Base-by-base conservation (phyloP, 2,888 invertebrate species). In the Campoplex capitator region DNA sequence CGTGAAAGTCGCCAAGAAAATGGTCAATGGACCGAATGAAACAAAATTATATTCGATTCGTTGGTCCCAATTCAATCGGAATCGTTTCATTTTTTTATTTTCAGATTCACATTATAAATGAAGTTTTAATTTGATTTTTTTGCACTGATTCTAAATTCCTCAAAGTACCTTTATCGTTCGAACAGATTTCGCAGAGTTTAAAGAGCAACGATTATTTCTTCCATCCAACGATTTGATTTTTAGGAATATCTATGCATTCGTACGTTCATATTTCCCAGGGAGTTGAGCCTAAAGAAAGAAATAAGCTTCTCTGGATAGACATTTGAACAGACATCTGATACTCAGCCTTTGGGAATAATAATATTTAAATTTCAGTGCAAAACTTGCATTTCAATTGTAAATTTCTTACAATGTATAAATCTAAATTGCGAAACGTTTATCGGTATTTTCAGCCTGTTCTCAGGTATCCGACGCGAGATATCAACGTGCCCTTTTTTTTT, bases 371-470 rank as follows among this genome's bases (percentile, higher is more conserved):
- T 74, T 11, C 56, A 56, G 56, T 35, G 9, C 74, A 56, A 23
- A 23, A 62, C 56, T 38, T 23, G 68, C 38, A 6, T 2, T 56
- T 74, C 38, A 23, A 74, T 56, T 74, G 56, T 38, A 38, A 74
- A 38, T 74, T 56, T 74, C 54, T 32, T 38, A 56, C 54, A 74
- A 74, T 38, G 54, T 51, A 16, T 51, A 32, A 51, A 32, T 32
- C 23, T 71, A 18, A n/a, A 23, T 74, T 74, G 54, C 74, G 74
- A 56, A 74, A 74, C 74, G n/a, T 74, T 38, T 74, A 35, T 74
- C 13, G 56, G n/a, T 23, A 8, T 56, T 35, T 56, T 74, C 38
- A 38, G n/a, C 3, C 74, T 74, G 38, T 56, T 74, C 74, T 56
- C 74, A 54, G 54, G 18, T 71, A 71, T 74, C 23, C 54, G 7